Percentiles rank a stretch among this genome's conserved stretches.
Evolutionary conservation across 1,140 invertebrate species (phyloP).

Genomic region (Anthonomus grandis): DNA sequence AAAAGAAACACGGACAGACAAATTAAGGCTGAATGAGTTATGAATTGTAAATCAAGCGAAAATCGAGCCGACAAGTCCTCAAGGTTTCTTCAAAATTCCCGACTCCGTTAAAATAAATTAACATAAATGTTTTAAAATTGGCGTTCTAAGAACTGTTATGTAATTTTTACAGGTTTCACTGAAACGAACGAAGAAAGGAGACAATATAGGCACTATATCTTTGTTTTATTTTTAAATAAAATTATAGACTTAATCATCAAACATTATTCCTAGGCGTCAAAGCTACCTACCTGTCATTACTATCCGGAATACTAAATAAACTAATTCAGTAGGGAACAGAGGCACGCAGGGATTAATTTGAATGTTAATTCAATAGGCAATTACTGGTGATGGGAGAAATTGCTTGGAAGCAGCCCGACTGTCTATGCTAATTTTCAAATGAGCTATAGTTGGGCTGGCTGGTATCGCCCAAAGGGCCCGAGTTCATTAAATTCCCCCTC

Average conservation of each 20-base stretch:
- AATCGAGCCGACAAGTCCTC: too few species aligned
- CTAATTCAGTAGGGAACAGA: background rate
- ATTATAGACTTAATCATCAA: background rate
- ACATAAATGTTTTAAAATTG: too few species aligned
- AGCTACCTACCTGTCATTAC: background rate
- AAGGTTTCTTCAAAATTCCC: too few species aligned
- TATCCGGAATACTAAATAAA: background rate
- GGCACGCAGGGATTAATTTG: conserved; percentile 15
- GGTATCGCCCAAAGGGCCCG: too few species aligned
- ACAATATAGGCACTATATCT: background rate
- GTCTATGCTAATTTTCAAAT: conserved; percentile 29
- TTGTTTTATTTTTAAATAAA: background rate
- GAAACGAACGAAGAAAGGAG: too few species aligned
- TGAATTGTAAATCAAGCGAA: too few species aligned
- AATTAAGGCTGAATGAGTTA: too few species aligned
- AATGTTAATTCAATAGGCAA: conserved; percentile 24
- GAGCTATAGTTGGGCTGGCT: conserved; percentile 23
- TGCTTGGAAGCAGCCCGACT: conserved; percentile 20
- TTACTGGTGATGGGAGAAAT: conserved; percentile 21
- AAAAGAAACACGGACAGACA: too few species aligned
- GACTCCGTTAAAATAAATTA: too few species aligned
- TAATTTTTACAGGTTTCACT: too few species aligned
- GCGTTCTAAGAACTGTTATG: too few species aligned
- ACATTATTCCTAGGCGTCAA: background rate
- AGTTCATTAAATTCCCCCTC: too few species aligned